phyloP scores from a whole-genome alignment of 2,797 vertebrate genomes.

The Spheniscus humboldti region DNA sequence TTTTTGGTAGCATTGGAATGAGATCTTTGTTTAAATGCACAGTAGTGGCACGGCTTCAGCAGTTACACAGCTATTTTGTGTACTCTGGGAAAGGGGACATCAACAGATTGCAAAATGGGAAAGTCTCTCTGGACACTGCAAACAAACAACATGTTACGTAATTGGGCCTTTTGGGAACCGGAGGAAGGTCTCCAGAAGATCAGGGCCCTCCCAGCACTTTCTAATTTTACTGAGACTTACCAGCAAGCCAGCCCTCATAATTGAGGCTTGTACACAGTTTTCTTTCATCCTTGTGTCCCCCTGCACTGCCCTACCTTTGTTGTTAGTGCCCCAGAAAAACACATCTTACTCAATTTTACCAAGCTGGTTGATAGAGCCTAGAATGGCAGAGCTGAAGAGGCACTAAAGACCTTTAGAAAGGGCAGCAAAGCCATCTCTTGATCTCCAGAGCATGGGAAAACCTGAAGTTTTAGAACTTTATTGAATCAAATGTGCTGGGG shows the following conservation, averaged over 20 bases:
- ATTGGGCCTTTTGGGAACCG: not conserved
- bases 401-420: not conserved
- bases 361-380: not conserved
- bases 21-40: not conserved
- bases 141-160: constrained; percentile 24
- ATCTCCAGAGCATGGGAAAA: not conserved
- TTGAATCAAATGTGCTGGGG: not conserved
- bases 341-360: not conserved
- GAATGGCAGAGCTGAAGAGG: not conserved
- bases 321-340: not conserved
- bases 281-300: not conserved
- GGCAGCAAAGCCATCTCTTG: not conserved
- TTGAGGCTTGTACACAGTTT: not conserved
- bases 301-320: not conserved
- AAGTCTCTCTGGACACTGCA: not conserved
- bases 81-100: not conserved
- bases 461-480: not conserved
- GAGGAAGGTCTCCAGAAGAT: constrained; percentile 24
- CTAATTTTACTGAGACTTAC: constrained; percentile 17
- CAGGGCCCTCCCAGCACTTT: not conserved
- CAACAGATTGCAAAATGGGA: constrained; percentile 23
- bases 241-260: not conserved
- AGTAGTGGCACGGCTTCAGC: not conserved
- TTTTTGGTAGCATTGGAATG: not conserved
- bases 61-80: not conserved